Evolutionary conservation across 2,888 invertebrate species (phyloP).

Genomic region (Temnothorax unifasciatus): DNA sequence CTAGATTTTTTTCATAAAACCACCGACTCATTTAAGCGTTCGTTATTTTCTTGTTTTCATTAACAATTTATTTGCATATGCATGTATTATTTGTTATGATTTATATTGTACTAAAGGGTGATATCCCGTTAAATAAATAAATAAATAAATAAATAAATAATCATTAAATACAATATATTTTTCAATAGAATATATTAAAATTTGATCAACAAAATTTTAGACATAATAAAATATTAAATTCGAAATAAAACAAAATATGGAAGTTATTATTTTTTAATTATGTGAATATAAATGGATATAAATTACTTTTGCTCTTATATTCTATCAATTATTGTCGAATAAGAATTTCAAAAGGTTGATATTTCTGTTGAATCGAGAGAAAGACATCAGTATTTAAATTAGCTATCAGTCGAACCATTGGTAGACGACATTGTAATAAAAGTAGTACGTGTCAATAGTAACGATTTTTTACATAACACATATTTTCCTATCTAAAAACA

Average conservation of each 20-base stretch:
- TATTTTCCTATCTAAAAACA: slow-evolving; percentile 25
- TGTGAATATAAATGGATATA: background rate
- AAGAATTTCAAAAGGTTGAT: background rate
- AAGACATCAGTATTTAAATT: background rate
- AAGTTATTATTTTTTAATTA: background rate
- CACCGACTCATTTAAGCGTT: too few species aligned
- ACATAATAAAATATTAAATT: background rate
- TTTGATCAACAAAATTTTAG: background rate
- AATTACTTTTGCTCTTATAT: background rate
- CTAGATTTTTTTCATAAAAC: too few species aligned
- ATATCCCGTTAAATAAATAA: too few species aligned
- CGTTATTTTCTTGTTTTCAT: too few species aligned
- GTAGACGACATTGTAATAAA: slow-evolving; percentile 12
- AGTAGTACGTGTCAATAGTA: background rate
- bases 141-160: too few species aligned
- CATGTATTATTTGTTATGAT: too few species aligned
- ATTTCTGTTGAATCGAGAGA: background rate
- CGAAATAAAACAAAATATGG: background rate
- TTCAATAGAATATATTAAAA: background rate
- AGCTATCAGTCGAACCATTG: background rate
- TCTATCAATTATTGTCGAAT: background rate
- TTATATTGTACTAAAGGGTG: too few species aligned
- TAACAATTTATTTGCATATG: too few species aligned
- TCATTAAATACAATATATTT: background rate
- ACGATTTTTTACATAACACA: background rate